A percentile compares a stretch with the other conserved stretches of the same genome.
Evolutionary conservation across 2,797 vertebrate species (phyloP).

Genomic region (Odontamblyopus lacepedii): DNA sequence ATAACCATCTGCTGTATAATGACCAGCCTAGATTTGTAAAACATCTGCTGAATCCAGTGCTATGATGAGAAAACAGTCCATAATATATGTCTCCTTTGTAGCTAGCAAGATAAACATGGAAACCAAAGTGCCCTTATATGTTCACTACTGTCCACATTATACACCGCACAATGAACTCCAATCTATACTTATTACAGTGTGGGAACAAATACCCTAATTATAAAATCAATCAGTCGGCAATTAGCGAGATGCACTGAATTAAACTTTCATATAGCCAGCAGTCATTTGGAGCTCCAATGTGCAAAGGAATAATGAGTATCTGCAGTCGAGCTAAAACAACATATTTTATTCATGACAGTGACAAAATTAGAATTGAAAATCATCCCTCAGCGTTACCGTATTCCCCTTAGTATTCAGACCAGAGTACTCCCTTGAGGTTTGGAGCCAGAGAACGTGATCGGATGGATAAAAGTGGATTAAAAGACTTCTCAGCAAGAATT

Average conservation of each 20-base stretch:
- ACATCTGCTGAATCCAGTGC: constrained; percentile 33
- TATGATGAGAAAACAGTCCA: constrained; percentile 45
- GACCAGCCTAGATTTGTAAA: constrained; percentile 12
- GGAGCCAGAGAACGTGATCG: constrained; percentile 22
- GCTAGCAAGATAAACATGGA: constrained; percentile 40
- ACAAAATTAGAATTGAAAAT: constrained; percentile 59
- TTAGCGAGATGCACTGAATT: constrained; percentile 64
- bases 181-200: constrained; percentile 31
- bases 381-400: constrained; percentile 37
- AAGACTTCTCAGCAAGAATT: constrained; percentile 12
- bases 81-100: constrained; percentile 48
- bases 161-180: constrained; percentile 16
- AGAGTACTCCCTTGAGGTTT: constrained; percentile 31
- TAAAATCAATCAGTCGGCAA: constrained; percentile 65
- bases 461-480: constrained; percentile 17
- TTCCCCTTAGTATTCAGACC: constrained; percentile 6
- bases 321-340: constrained; percentile 51
- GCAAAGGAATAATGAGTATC: constrained; percentile 50
- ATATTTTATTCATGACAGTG: constrained; percentile 69
- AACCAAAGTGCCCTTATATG: constrained; percentile 25
- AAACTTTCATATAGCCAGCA: constrained; percentile 66
- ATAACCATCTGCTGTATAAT: constrained; percentile 40
- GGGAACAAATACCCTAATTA: constrained; percentile 62
- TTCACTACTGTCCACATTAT: neutral
- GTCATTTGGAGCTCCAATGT: constrained; percentile 57